Conservation (phyloP, 2,888 invertebrate species). For the Troides helena region DNA sequence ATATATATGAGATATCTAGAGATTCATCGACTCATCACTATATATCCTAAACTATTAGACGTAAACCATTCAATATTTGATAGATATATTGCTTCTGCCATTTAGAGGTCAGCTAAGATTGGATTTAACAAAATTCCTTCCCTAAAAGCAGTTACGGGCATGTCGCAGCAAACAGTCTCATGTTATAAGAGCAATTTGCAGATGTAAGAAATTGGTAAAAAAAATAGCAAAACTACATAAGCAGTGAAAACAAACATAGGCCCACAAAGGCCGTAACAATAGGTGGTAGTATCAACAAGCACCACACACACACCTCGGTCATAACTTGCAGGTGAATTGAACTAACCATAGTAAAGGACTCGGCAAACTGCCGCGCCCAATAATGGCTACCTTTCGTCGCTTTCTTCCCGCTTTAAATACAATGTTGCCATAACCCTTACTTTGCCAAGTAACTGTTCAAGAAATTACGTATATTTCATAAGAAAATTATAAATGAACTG, state of each 20-base stretch:
- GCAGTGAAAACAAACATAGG: slow-evolving; percentile 17
- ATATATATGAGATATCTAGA: no score
- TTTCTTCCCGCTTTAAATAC: slow-evolving; percentile 25
- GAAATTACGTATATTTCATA: not conserved
- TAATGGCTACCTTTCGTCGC: slow-evolving; percentile 16
- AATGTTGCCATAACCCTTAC: slow-evolving; percentile 12
- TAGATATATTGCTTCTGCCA: no score
- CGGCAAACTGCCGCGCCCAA: slow-evolving; percentile 16
- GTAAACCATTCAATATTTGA: no score
- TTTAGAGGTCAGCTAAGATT: no score
- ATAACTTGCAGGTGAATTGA: slow-evolving; percentile 11
- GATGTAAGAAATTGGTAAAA: not conserved
- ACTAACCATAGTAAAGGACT: slow-evolving; percentile 15
- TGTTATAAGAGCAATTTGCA: not conserved
- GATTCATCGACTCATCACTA: no score
- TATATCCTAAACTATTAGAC: no score
- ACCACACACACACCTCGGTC: slow-evolving; percentile 7
- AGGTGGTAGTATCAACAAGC: slow-evolving; percentile 10
- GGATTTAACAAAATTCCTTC: no score
- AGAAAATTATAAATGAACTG: not conserved
- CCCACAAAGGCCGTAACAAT: slow-evolving; percentile 12
- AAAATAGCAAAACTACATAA: not conserved
- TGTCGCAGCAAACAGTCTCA: no score
- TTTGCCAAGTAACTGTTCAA: slow-evolving; percentile 14
- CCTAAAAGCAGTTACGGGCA: no score